Evolutionary conservation across 2,797 vertebrate species (phyloP).

Genomic region (Gorsachius magnificus): DNA sequence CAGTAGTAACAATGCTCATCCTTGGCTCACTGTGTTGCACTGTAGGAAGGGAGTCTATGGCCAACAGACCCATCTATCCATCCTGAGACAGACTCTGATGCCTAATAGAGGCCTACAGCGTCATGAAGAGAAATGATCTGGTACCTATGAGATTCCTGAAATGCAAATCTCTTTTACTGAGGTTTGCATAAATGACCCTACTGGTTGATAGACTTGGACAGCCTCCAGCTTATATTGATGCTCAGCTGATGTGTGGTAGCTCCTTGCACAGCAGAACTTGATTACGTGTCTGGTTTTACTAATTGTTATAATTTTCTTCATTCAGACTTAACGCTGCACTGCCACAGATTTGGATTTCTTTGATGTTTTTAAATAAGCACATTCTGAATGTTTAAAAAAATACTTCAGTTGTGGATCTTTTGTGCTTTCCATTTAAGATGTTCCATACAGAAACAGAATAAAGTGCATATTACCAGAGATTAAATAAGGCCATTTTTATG

Average conservation of each 20-base stretch:
- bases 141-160: background rate
- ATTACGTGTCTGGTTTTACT: background rate
- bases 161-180: background rate
- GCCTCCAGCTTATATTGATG: background rate
- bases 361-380: background rate
- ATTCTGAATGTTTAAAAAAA: background rate
- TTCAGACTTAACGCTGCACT: background rate
- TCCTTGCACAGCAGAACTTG: background rate
- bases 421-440: background rate
- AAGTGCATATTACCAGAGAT: background rate
- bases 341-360: background rate
- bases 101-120: background rate
- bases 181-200: background rate
- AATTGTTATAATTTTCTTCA: background rate
- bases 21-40: fast-evolving
- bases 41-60: background rate
- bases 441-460: background rate
- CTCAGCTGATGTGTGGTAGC: background rate
- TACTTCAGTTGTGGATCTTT: background rate
- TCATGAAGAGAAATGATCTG: background rate
- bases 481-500: slow-evolving; percentile 1
- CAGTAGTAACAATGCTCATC: background rate
- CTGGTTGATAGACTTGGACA: background rate
- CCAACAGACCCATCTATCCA: too few relatives aligned
- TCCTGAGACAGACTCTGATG: background rate